phyloP scores from a whole-genome alignment of 2,888 invertebrate genomes.

The Oscheius myriophilus region DNA sequence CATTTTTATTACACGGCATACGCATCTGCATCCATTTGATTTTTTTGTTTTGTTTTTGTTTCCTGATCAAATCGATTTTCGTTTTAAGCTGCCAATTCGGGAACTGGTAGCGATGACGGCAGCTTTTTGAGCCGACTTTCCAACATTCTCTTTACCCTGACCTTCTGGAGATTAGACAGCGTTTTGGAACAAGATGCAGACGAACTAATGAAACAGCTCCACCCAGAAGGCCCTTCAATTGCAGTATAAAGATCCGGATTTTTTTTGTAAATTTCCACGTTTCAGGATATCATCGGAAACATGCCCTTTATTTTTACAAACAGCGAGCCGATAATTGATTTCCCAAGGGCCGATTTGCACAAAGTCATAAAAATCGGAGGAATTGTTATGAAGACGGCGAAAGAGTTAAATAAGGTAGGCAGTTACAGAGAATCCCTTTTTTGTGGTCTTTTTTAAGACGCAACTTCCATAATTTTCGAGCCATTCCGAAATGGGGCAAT shows the following conservation, averaged over 20 bases:
- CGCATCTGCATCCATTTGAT: no score
- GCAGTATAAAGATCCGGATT: neutral
- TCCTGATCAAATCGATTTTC: neutral
- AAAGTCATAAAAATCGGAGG: conserved; percentile 24
- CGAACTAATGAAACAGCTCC: neutral
- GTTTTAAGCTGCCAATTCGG: conserved; percentile 8
- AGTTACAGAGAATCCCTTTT: no score
- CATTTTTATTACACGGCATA: no score
- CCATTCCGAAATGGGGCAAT: no score
- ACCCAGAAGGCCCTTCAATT: conserved; percentile 10
- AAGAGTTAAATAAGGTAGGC: conserved; percentile 5
- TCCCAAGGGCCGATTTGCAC: conserved; percentile 17
- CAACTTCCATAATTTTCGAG: no score
- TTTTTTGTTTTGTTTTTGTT: no score
- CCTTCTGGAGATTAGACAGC: neutral
- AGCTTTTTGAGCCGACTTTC: conserved; percentile 9
- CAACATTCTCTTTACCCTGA: neutral
- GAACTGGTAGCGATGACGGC: conserved; percentile 11
- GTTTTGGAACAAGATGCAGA: neutral
- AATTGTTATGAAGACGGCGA: conserved; percentile 18
- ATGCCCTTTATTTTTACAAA: conserved; percentile 21
- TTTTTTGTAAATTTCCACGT: no score
- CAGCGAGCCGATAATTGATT: conserved; percentile 18
- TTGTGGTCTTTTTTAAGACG: no score
- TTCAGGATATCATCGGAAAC: conserved; percentile 20